Evolutionary conservation across 2,888 invertebrate species (phyloP), one percentile per base, ranked within the genome.

Genomic region (Odontothrips loti): DNA sequence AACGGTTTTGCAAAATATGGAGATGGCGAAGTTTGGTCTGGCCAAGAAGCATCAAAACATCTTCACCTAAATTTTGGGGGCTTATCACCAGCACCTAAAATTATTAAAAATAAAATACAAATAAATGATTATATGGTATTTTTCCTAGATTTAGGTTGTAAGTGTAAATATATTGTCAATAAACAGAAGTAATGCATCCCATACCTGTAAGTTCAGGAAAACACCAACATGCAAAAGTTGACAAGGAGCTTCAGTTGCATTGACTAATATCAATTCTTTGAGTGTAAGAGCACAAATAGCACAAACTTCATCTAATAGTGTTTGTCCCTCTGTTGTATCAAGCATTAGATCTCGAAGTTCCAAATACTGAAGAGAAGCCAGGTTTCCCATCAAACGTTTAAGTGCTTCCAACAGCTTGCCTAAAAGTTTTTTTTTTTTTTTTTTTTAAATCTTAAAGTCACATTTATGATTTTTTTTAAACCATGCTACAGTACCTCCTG

Each of bases 21-120:
- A 95, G 87, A 85, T 94, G 92, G 82, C 88, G 87, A 81, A 95
- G 85, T 83, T 89, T 89, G 1, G 90, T 91, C 82, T 91, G 90
- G n/a, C 92, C 91, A 78, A 95, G 86, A 79, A 94, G 87, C 83
- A 92, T 89, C 29, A 95, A 86, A 0, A 93, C 89, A 85, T 94
- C 94, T 82, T 93, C 92, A 79, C 93, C 92, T 80, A 95, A 88
- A 87, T 93, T 94, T 87, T 94, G 93, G 4, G 93, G 93, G 83
- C 93, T 92, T 81, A 93, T 90, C 9, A 90, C 89, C 80, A 93
- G 86, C 83, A 90, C 89, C 92, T 93, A 84, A 17, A 83, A 84
- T 80, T 85, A 82, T 80, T 82, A 81, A 43, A 34, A 80, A 63
- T 8, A 47, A 34, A 47, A 47, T 27, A 82, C n/a, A 29, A 80